phyloP scores from a whole-genome alignment of 2,113 vertebrate genomes.

The Illadopsis cleaveri region DNA sequence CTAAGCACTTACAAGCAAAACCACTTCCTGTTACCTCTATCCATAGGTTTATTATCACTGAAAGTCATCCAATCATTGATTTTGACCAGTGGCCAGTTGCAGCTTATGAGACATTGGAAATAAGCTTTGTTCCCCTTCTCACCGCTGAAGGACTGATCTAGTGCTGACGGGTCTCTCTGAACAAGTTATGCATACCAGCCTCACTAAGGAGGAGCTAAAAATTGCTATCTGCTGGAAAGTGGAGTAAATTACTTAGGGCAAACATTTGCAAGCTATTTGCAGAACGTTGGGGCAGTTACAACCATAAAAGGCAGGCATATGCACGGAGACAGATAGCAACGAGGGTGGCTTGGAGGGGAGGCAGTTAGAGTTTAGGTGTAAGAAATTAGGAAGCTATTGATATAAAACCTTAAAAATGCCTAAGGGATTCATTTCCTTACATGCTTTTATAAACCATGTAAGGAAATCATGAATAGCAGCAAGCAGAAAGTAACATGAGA shows the following conservation, averaged over 20 bases:
- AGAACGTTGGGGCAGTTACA: background rate
- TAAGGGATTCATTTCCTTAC: background rate
- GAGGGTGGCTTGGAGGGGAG: background rate
- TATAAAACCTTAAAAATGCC: background rate
- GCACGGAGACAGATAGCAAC: background rate
- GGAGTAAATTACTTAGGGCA: background rate
- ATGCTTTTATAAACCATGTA: background rate
- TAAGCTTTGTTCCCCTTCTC: background rate
- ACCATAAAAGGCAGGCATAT: background rate
- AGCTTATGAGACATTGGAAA: background rate
- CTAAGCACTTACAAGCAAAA: background rate
- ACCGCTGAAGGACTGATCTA: background rate
- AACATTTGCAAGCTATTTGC: background rate
- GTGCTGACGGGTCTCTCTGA: background rate
- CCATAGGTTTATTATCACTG: background rate
- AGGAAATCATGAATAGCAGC: background rate
- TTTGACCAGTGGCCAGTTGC: background rate
- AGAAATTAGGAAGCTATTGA: background rate
- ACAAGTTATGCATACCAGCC: background rate
- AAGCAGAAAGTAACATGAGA: background rate
- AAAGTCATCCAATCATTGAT: background rate
- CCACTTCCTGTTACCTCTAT: background rate
- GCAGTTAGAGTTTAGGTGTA: background rate
- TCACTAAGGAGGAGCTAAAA: background rate
- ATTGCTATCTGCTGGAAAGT: background rate